A percentile compares a stretch with the other conserved stretches of the same genome.
Conservation (phyloP, 1,140 invertebrate genomes). For the Drosophila parvula region DNA sequence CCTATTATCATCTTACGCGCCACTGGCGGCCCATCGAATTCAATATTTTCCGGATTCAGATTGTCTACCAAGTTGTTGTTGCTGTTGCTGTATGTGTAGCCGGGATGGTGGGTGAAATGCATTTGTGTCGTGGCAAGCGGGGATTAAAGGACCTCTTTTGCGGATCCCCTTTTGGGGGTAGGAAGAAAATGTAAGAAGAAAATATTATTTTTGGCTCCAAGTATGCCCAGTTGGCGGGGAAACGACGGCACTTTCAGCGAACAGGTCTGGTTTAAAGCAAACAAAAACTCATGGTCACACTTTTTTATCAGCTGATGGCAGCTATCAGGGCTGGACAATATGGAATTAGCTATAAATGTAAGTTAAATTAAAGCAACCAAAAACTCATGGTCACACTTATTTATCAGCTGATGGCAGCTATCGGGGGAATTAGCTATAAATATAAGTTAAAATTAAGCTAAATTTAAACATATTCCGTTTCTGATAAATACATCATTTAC, state of each 20-base stretch:
- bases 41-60: conserved; percentile 64
- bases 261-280: too few relatives aligned
- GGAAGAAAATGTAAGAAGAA: conserved; percentile 15
- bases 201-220: conserved; percentile 51
- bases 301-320: conserved; percentile 15
- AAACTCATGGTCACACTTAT: not conserved
- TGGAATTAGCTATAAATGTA: not conserved
- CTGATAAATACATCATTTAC: not conserved
- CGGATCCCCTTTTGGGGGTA: not conserved
- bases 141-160: not conserved
- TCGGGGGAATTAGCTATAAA: not conserved
- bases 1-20: conserved; percentile 62
- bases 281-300: not conserved
- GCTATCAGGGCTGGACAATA: not conserved
- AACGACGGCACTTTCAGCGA: not conserved
- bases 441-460: not conserved
- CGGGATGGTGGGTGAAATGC: conserved; percentile 46
- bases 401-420: conserved; percentile 11
- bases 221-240: conserved; percentile 10
- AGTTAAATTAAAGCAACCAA: too few relatives aligned
- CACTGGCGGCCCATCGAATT: conserved; percentile 66
- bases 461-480: not conserved
- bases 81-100: conserved; percentile 25
- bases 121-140: conserved; percentile 15
- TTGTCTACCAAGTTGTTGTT: conserved; percentile 57